A percentile compares a stretch with the other conserved stretches of the same genome.
phyloP scores from a whole-genome alignment of 2,113 vertebrate genomes.

The Haplochromis burtoni region DNA sequence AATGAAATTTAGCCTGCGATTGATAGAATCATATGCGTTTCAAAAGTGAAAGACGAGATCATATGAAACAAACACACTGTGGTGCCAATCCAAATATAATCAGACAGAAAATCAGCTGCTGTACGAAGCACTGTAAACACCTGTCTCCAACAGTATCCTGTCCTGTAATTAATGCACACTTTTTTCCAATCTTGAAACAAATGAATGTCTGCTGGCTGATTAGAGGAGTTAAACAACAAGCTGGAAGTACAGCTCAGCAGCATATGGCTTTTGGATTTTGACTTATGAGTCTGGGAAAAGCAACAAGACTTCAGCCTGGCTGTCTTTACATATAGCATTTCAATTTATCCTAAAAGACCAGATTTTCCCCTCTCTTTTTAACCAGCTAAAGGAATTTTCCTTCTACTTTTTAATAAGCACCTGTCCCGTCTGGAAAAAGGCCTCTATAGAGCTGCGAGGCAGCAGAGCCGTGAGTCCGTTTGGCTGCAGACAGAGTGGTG shows the following conservation, averaged over 20 bases:
- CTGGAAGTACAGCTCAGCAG: not conserved
- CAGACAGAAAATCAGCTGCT: constrained; percentile 39
- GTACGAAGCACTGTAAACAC: constrained; percentile 30
- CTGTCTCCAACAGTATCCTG: constrained; percentile 4
- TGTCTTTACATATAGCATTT: not conserved
- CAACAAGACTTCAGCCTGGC: not conserved
- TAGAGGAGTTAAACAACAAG: constrained; percentile 30
- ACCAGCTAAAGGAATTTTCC: not conserved
- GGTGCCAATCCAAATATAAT: constrained; percentile 32
- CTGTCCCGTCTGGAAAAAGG: constrained; percentile 30
- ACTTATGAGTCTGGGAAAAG: constrained; percentile 17
- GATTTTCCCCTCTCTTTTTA: not conserved
- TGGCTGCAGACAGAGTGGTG: constrained; percentile 32
- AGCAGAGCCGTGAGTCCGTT: not conserved
- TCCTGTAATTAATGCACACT: constrained; percentile 1
- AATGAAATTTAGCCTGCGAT: not conserved
- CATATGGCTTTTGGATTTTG: constrained; percentile 30
- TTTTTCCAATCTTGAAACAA: constrained; percentile 12
- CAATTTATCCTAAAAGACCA: constrained; percentile 1
- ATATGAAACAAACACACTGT: constrained; percentile 9
- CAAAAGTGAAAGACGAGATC: not conserved
- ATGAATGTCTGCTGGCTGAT: constrained; percentile 16
- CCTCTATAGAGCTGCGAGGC: constrained; percentile 7
- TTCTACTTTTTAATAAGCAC: constrained; percentile 46
- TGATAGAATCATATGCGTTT: not conserved